Base-by-base conservation (phyloP, 1,140 invertebrate species). In the Cherax destructor region DNA sequence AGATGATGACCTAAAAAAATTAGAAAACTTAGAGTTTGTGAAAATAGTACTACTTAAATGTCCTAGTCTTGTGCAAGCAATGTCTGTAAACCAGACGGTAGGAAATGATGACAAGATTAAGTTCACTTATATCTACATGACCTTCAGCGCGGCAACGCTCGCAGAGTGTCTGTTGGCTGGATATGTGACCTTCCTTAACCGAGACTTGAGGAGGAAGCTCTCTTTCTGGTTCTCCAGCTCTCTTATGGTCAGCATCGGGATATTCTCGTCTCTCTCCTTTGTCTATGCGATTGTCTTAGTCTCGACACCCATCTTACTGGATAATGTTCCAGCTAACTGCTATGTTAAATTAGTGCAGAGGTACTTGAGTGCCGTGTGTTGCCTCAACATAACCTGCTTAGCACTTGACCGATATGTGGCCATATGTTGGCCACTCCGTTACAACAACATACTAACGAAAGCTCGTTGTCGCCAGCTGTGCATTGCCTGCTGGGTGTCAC, bases 351-450 rank as follows among this genome's bases (percentile, higher is more conserved):
- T 91, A 18, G 72, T 78, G 16, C 88, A 91, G 74, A 69, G 88
- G 24, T 79, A 65, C 76, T 56, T 91, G 0, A 91, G 88, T 52
- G 41, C 76, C 18, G 88, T 85, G 72, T 84, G 56, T 41, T 85
- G 88, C 83, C 49, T 78, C 81, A 79, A 18, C 6, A 81, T 91
- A 9, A 69, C 81, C 16, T 85, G 81, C 72, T 10, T 91, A 56
- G 52, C 88, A 11, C 30, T 91, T 10, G 88, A 91, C 74, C 81
- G 88, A 24, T 91, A 91, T 56, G n/a, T 91, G 74, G 69, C 81
- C 18, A 85, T 91, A 52, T 91, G 88, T 56, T 85, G 88, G 88
- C 88, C 88, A n/a, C 83, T 91, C 13, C 88, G 83, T 30, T 91
- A 91, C 88, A 18, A 84, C 16, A 41, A 85, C 18, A 69, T 91